Evolutionary conservation across 2,888 invertebrate genomes (phyloP), one percentile per base, ranked within the genome.

Genomic region (Agonopterix arenella): DNA sequence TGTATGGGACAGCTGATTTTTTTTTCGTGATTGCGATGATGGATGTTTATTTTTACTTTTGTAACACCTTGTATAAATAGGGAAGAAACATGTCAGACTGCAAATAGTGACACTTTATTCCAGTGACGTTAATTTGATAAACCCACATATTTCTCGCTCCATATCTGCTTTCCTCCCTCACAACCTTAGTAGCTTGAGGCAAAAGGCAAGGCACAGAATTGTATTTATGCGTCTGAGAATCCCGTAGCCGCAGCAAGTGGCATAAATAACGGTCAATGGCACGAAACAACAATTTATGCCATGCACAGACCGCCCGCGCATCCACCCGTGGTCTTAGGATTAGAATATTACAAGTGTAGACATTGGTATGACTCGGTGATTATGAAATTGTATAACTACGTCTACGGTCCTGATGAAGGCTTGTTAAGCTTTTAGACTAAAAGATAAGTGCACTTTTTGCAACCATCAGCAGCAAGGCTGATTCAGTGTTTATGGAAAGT

Each of bases 171-270:
- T 5, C 28, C 28, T 28, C 28, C 7, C 28, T 4, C 7, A 40
- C 40, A n/a, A 10, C 40, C 40, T 10, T 47, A 38, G 49, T 52
- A 52, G 48, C 16, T n/a, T 40, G 10, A 43, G 36, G 42, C 18
- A 52, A 44, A 48, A 51, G 48, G 45, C 51, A 53, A 53, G 52
- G 53, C 54, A 56, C 46, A 54, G 52, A 56, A 57, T 64, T 55
- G 72, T 80, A 80, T 81, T 82, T 81, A 82, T 80, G 79, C 64
- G 81, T 80, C 80, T 81, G 74, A 67, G 76, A 62, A 66, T 67
- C 48, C 50, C 61, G 63, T 60, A 63, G 61, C 60, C 64, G 59
- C 60, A 54, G 48, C 40, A 10, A 45, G 41, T 54, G 51, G 60
- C 74, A 73, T 80, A 76, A 81, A 76, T 79, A 77, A 79, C 66